Evolutionary conservation across 2,797 vertebrate species (phyloP).

Genomic region (Calcarius lapponicus): DNA sequence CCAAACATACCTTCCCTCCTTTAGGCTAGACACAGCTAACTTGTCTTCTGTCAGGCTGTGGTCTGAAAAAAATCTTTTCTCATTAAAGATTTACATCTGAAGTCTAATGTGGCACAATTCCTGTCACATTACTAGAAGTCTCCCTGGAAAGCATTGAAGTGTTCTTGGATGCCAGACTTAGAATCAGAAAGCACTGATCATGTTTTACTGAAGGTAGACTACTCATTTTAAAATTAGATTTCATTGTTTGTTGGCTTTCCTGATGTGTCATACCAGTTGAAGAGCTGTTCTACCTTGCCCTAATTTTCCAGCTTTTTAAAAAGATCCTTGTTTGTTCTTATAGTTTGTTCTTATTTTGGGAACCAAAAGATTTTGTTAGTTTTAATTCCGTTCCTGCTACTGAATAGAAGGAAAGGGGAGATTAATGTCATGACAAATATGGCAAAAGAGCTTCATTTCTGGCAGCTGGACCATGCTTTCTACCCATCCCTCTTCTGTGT

Average conservation of each 20-base stretch:
- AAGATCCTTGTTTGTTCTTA: not conserved
- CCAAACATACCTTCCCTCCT: not conserved
- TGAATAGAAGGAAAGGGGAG: not conserved
- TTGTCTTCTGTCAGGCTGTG: not conserved
- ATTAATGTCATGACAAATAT: not conserved
- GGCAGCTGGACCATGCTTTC: not conserved
- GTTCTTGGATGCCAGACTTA: not conserved
- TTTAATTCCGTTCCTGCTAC: not conserved
- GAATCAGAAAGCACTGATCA: not conserved
- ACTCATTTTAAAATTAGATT: not conserved
- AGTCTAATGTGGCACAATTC: not conserved
- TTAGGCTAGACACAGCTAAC: not conserved
- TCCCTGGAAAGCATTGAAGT: not conserved
- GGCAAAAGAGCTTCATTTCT: not conserved
- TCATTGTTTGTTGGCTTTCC: not conserved
- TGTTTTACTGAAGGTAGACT: not conserved
- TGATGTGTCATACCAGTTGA: not conserved
- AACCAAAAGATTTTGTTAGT: not conserved
- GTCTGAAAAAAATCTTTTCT: not conserved
- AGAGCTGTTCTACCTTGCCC: not conserved
- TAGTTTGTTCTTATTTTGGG: not conserved
- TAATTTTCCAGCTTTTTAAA: not conserved
- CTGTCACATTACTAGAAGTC: not conserved
- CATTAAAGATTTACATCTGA: not conserved
- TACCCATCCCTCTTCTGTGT: not conserved